phyloP scores from a whole-genome alignment of 2,113 vertebrate genomes.

The Cathartes aura region DNA sequence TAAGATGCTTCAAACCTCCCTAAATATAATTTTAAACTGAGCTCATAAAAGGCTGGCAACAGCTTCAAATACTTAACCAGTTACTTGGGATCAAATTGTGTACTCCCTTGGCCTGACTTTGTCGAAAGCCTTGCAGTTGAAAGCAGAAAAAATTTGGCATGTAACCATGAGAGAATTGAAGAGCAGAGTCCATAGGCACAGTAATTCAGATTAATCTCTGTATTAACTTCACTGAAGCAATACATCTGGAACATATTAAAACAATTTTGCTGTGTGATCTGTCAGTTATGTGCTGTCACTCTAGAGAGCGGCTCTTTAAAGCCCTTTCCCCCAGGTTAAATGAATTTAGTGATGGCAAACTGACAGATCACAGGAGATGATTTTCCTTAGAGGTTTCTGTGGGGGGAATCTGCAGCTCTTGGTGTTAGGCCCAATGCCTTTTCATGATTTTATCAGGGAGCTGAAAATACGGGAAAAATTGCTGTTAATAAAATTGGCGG shows the following conservation, averaged over 20 bases:
- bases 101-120: not conserved
- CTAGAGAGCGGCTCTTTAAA: not conserved
- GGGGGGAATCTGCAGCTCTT: not conserved
- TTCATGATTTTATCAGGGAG: not conserved
- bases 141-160: not conserved
- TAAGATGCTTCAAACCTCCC: not conserved
- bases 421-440: not conserved
- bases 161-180: not conserved
- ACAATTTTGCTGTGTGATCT: not conserved
- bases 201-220: not conserved
- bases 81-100: not conserved
- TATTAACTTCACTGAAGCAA: not conserved
- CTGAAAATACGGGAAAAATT: not conserved
- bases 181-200: not conserved
- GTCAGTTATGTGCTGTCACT: not conserved
- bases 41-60: not conserved
- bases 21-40: constrained; percentile 6
- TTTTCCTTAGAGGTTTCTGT: not conserved
- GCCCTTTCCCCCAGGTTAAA: not conserved
- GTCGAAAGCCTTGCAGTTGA: not conserved
- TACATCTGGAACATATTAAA: not conserved
- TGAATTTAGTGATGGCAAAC: not conserved
- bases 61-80: constrained; percentile 9
- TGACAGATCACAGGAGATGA: not conserved
- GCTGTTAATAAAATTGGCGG: not conserved